Evolutionary conservation across 2,797 vertebrate genomes (phyloP).

Genomic region (Tapirus indicus): DNA sequence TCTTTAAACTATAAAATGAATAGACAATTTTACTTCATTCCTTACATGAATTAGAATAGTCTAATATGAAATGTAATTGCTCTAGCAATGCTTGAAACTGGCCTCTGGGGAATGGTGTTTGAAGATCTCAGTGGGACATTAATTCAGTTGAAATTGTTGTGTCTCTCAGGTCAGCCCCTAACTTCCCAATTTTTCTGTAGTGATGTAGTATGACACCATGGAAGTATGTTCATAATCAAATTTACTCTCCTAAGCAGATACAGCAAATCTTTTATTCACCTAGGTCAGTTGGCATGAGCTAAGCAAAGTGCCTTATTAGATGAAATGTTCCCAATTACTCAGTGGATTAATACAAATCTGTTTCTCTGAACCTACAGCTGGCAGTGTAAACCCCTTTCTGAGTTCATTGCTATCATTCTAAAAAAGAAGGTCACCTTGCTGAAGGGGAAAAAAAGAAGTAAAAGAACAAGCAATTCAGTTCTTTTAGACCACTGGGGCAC

Average conservation of each 20-base stretch:
- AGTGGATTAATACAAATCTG: slow-evolving; percentile 77
- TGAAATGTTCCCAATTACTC: slow-evolving; percentile 67
- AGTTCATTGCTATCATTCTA: slow-evolving; percentile 53
- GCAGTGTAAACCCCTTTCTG: slow-evolving; percentile 20
- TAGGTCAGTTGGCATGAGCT: slow-evolving; percentile 46
- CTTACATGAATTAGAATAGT: slow-evolving; percentile 24
- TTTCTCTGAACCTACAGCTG: slow-evolving; percentile 69
- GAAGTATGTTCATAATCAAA: slow-evolving; percentile 54
- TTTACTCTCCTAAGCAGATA: slow-evolving; percentile 63
- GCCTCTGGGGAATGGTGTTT: slow-evolving; percentile 43
- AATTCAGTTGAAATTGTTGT: slow-evolving; percentile 61
- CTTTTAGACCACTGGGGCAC: background rate
- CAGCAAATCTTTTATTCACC: slow-evolving; percentile 60
- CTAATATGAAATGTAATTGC: slow-evolving; percentile 54
- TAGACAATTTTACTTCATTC: background rate
- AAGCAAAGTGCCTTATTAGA: slow-evolving; percentile 68
- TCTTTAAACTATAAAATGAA: background rate
- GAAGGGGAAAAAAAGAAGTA: background rate
- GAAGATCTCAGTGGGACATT: background rate
- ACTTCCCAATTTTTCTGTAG: background rate
- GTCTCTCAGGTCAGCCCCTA: background rate
- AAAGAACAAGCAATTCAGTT: background rate
- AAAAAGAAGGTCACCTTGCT: slow-evolving; percentile 58
- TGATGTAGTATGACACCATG: slow-evolving; percentile 19
- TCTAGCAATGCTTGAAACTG: slow-evolving; percentile 43